These are phyloP conservation scores for Drosophila phalerata DNA, from an alignment of 2,888 invertebrate genomes.

Conservation along the genomic window DNA sequence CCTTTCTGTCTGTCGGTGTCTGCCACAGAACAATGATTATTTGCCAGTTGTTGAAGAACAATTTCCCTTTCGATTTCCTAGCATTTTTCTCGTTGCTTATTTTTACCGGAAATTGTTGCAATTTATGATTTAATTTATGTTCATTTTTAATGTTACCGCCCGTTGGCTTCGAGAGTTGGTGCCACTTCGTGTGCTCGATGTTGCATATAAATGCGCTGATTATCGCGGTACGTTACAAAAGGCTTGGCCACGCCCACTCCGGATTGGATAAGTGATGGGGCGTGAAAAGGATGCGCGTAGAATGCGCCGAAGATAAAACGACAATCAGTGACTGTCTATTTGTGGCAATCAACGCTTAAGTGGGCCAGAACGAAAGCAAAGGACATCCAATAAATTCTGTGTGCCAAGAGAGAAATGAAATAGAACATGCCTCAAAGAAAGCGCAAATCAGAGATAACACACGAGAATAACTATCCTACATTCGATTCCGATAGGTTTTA, in stretches of 20 bases:
- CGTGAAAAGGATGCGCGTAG: slow-evolving; percentile 30
- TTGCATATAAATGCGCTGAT: slow-evolving; percentile 78
- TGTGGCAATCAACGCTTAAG: slow-evolving; percentile 51
- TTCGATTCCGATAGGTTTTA: neutral
- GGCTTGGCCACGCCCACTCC: slow-evolving; percentile 27
- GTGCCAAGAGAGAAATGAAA: neutral
- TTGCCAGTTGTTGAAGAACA: slow-evolving; percentile 75
- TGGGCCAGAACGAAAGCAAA: slow-evolving; percentile 13
- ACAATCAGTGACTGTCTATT: slow-evolving; percentile 59
- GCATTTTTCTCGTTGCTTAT: slow-evolving; percentile 52
- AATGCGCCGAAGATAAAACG: slow-evolving; percentile 44
- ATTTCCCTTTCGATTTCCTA: slow-evolving; percentile 79
- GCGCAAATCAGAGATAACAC: neutral
- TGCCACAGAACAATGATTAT: slow-evolving; percentile 70
- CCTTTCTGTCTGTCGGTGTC: slow-evolving; percentile 10
- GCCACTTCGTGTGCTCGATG: slow-evolving; percentile 44
- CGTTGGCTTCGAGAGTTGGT: slow-evolving; percentile 17
- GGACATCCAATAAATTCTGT: slow-evolving; percentile 25
- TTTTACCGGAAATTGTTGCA: slow-evolving; percentile 74
- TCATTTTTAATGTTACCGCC: slow-evolving; percentile 64
- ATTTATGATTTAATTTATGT: slow-evolving; percentile 81
- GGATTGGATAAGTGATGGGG: slow-evolving; percentile 28
- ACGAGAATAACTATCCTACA: neutral
- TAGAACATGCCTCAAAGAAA: neutral
- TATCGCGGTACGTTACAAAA: slow-evolving; percentile 45